phyloP scores from a whole-genome alignment of 2,113 vertebrate genomes.

The Apteryx owenii region DNA sequence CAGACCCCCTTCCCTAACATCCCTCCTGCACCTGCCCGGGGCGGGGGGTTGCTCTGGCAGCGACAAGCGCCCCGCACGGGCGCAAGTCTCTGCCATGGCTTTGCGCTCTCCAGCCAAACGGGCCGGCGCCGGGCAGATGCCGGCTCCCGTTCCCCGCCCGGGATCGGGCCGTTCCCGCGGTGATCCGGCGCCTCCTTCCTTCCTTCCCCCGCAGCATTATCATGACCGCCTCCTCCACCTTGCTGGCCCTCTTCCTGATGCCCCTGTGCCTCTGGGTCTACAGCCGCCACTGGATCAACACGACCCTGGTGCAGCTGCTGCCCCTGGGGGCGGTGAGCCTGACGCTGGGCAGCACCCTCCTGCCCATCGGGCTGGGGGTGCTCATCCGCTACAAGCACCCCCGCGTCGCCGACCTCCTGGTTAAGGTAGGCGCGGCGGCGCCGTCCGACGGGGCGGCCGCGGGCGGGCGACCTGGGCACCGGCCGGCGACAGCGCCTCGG shows the following conservation, averaged over 20 bases:
- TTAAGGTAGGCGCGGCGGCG: constrained; percentile 84
- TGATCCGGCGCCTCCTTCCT: not conserved
- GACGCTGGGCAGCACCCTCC: constrained; percentile 93
- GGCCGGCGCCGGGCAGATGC: too few relatives aligned
- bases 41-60: not conserved
- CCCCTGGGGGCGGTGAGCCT: constrained; percentile 93
- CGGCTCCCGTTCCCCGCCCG: too few relatives aligned
- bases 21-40: not conserved
- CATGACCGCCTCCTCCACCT: constrained; percentile 96
- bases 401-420: constrained; percentile 87
- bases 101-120: too few relatives aligned
- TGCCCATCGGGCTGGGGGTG: constrained; percentile 91
- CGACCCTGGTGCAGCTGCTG: constrained; percentile 89
- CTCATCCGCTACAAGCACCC: constrained; percentile 86
- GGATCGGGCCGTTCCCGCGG: not conserved
- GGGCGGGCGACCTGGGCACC: too few relatives aligned
- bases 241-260: constrained; percentile 93
- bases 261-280: constrained; percentile 97
- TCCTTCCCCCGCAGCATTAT: constrained; percentile 83
- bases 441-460: too few relatives aligned
- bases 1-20: not conserved
- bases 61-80: not conserved
- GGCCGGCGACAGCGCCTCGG: too few relatives aligned
- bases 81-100: too few relatives aligned
- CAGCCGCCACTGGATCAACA: constrained; percentile 95